Percentiles rank a stretch among this genome's conserved stretches.
phyloP scores from a whole-genome alignment of 2,888 invertebrate genomes.

The Busseola fusca region DNA sequence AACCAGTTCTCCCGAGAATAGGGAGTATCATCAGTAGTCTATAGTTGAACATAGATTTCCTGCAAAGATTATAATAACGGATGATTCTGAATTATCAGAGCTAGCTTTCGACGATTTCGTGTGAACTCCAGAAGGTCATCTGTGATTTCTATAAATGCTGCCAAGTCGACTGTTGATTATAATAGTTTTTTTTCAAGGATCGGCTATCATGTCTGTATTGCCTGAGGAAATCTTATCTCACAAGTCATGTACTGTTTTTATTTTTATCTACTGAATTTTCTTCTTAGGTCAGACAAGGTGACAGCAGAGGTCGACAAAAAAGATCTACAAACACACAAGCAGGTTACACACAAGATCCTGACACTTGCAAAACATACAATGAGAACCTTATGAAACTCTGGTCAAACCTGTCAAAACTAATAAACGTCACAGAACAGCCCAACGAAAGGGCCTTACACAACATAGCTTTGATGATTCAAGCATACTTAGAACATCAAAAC shows the following conservation, averaged over 20 bases:
- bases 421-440: constrained; percentile 41
- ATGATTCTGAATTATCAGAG: background rate
- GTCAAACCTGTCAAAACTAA: constrained; percentile 47
- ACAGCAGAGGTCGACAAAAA: constrained; percentile 16
- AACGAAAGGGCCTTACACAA: constrained; percentile 55
- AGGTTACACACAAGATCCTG: constrained; percentile 59
- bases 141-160: background rate
- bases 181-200: background rate
- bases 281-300: constrained; percentile 32
- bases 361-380: constrained; percentile 61
- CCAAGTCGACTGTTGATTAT: background rate
- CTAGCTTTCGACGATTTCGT: background rate
- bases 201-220: too few relatives aligned
- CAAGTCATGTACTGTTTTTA: background rate
- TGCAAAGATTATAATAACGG: background rate
- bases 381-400: constrained; percentile 59
- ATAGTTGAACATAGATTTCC: background rate
- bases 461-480: constrained; percentile 60
- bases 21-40: background rate
- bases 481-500: constrained; percentile 58
- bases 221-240: background rate
- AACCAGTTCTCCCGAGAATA: background rate
- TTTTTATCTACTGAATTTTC: constrained; percentile 4
- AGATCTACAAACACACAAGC: constrained; percentile 50
- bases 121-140: background rate